Percentiles rank a stretch among this genome's conserved stretches.
Conservation (phyloP, 2,888 invertebrate genomes). For the Stomorhina lunata region DNA sequence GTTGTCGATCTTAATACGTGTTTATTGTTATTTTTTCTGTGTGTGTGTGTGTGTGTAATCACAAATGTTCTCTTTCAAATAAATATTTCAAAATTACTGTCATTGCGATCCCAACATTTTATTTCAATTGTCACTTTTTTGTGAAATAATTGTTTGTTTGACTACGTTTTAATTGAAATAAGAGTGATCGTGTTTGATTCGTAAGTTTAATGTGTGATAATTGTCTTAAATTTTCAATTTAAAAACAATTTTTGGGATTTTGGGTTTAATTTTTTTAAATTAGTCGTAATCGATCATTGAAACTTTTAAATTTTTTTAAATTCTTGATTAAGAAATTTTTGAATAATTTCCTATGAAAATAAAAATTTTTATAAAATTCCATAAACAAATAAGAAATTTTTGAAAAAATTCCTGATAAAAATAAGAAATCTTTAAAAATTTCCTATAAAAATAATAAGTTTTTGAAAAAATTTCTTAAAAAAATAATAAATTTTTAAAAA, state of each 20-base stretch:
- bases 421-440: too few relatives aligned
- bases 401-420: too few relatives aligned
- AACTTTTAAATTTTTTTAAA: neutral
- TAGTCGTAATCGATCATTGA: neutral
- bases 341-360: too few relatives aligned
- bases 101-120: neutral
- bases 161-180: constrained; percentile 63
- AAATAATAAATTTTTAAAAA: too few relatives aligned
- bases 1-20: constrained; percentile 16
- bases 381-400: too few relatives aligned
- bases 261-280: neutral
- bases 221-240: constrained; percentile 25
- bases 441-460: too few relatives aligned
- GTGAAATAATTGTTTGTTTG: constrained; percentile 37
- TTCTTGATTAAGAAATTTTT: too few relatives aligned
- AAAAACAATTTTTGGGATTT: constrained; percentile 11
- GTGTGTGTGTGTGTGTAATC: neutral
- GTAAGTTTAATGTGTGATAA: constrained; percentile 2
- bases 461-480: too few relatives aligned
- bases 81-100: neutral
- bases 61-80: constrained; percentile 1
- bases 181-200: constrained; percentile 34
- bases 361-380: too few relatives aligned
- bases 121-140: constrained; percentile 14
- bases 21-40: neutral